phyloP scores from a whole-genome alignment of 2,888 invertebrate genomes.

The Amphipyra tragopoginis region DNA sequence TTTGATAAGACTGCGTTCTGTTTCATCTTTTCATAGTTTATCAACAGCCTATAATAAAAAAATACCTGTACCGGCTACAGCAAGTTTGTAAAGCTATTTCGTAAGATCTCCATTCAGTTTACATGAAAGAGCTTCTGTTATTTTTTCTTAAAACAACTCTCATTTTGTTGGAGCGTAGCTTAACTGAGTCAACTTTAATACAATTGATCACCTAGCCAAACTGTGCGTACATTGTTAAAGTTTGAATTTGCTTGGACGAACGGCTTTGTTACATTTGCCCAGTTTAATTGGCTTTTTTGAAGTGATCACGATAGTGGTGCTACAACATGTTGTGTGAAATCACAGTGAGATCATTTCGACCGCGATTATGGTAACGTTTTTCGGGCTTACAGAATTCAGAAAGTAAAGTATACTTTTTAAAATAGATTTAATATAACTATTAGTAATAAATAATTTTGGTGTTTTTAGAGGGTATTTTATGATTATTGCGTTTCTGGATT shows the following conservation, averaged over 20 bases:
- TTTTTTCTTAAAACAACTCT: slow-evolving; percentile 11
- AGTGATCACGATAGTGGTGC: slow-evolving; percentile 11
- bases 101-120: slow-evolving; percentile 6
- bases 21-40: neutral
- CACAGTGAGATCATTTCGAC: slow-evolving; percentile 12
- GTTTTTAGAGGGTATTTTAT: too few species aligned
- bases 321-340: slow-evolving; percentile 13
- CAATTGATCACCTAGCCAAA: slow-evolving; percentile 46
- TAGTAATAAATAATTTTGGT: too few species aligned
- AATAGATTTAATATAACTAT: too few species aligned
- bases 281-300: slow-evolving; percentile 35
- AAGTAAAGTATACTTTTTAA: neutral
- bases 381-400: neutral
- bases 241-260: slow-evolving; percentile 35
- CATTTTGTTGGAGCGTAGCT: slow-evolving; percentile 18
- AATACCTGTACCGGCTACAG: neutral
- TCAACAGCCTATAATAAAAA: slow-evolving; percentile 2
- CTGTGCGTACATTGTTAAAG: slow-evolving; percentile 38
- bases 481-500: too few species aligned
- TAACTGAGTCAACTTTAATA: slow-evolving; percentile 33
- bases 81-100: slow-evolving; percentile 2
- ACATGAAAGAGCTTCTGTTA: slow-evolving; percentile 1
- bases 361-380: slow-evolving; percentile 1
- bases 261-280: slow-evolving; percentile 26
- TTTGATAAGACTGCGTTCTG: neutral